Evolutionary conservation across 92 coral and sea anemone genomes (phyloP), one percentile per base, ranked within the genome.

Genomic region (Epizoanthus ramosus): DNA sequence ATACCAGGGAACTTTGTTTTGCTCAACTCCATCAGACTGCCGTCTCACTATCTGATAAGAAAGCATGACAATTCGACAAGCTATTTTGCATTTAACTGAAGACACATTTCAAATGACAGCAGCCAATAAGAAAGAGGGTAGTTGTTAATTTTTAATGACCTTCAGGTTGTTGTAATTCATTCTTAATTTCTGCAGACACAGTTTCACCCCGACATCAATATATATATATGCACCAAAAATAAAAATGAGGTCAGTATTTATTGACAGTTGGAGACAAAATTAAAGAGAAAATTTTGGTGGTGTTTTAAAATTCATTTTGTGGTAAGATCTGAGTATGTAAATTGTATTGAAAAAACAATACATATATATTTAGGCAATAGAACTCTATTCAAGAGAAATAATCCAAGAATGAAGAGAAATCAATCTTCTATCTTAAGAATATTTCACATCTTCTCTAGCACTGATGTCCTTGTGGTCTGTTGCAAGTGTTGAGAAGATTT

Each of bases 11-110:
- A 50, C 2, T 50, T 10, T 10, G 12, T 50, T 50, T 50, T 50
- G 54, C 15, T 50, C 15, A 41, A 9, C 43, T 16, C 15, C 23
- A 37, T 63, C 54, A 23, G 31, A 47, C 54, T 47, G 54, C 2
- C 9, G 54, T 47, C 54, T 47, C 54, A 47, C 54, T 10, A 47
- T 8, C 14, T 61, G 56, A 60, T 63, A 68, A 63, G 47, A 39
- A 43, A 19, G 18, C 31, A 28, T 28, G 31, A 28, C n/a, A n/a
- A n/a, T n/a, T n/a, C n/a, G n/a, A n/a, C 71, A 66, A 28, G 73
- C 86, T 88, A 67, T 57, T 83, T 85, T 86, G 85, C 92, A 90
- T 86, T 86, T 73, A 90, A 88, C 92, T 83, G 89, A 90, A 85
- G 85, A 84, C 85, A 85, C 86, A 93, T 93, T 93, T 88, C 80